Percentiles rank a stretch among this genome's conserved stretches.
Evolutionary conservation across 2,888 invertebrate genomes (phyloP).

Genomic region (Hofmannophila pseudospretella): DNA sequence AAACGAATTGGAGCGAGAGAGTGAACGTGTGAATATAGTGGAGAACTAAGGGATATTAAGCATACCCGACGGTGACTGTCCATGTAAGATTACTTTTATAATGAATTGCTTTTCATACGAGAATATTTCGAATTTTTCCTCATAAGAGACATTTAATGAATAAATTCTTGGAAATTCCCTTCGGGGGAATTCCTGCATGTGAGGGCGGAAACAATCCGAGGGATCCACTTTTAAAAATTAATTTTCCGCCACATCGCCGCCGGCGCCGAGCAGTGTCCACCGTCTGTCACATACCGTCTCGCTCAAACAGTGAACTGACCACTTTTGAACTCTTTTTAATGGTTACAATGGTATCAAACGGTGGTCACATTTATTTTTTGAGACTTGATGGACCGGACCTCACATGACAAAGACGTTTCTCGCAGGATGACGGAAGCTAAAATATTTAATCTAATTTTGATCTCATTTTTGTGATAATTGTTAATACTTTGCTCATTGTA

Average conservation of each 20-base stretch:
- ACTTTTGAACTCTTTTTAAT: too few relatives aligned
- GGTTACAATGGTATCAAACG: too few relatives aligned
- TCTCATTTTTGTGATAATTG: conserved; percentile 2
- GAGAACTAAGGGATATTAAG: neutral
- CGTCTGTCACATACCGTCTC: too few relatives aligned
- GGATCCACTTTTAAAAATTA: neutral
- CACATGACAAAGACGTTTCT: too few relatives aligned
- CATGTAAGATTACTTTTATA: neutral
- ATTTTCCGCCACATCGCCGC: too few relatives aligned
- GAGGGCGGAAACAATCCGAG: neutral
- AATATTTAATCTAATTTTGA: too few relatives aligned
- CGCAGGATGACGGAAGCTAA: too few relatives aligned
- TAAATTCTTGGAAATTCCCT: conserved; percentile 1
- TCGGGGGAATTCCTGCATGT: neutral
- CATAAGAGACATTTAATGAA: neutral
- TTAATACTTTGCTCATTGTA: neutral
- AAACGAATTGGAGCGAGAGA: neutral
- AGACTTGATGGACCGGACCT: too few relatives aligned
- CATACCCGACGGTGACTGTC: neutral
- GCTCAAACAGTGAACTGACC: too few relatives aligned
- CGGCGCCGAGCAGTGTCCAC: too few relatives aligned
- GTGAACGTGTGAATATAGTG: conserved; percentile 2
- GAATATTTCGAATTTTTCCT: neutral
- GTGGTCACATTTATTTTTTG: too few relatives aligned
- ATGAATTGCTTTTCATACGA: conserved; percentile 1